A percentile compares a stretch with the other conserved stretches of the same genome.
Evolutionary conservation across 2,797 vertebrate genomes (phyloP).

Genomic region (Eidolon dupreanum): DNA sequence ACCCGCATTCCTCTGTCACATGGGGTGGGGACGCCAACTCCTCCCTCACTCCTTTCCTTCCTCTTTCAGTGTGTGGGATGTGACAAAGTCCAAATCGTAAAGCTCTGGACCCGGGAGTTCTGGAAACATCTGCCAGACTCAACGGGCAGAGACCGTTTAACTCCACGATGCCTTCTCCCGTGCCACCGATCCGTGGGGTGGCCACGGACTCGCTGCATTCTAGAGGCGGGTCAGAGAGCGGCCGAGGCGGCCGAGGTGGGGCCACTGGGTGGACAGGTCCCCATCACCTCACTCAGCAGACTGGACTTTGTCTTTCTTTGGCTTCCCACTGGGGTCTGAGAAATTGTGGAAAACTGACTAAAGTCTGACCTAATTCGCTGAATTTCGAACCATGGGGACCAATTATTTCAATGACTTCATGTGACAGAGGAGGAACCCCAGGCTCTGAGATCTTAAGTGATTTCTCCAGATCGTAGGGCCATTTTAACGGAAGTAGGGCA

Average conservation of each 20-base stretch:
- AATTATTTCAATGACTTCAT: background rate
- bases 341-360: background rate
- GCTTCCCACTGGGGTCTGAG: background rate
- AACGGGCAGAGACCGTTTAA: background rate
- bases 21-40: background rate
- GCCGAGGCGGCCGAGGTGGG: background rate
- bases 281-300: background rate
- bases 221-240: background rate
- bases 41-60: background rate
- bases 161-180: background rate
- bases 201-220: accelerated
- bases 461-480: background rate
- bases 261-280: accelerated
- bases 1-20: background rate
- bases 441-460: background rate
- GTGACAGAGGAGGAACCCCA: background rate
- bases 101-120: background rate
- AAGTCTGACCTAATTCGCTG: background rate
- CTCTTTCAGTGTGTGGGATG: background rate
- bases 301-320: background rate
- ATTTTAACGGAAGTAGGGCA: background rate
- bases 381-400: background rate
- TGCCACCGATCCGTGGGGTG: background rate
- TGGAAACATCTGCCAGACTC: background rate
- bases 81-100: background rate